phyloP scores from a whole-genome alignment of 2,113 vertebrate species.

The Hyla sarda region DNA sequence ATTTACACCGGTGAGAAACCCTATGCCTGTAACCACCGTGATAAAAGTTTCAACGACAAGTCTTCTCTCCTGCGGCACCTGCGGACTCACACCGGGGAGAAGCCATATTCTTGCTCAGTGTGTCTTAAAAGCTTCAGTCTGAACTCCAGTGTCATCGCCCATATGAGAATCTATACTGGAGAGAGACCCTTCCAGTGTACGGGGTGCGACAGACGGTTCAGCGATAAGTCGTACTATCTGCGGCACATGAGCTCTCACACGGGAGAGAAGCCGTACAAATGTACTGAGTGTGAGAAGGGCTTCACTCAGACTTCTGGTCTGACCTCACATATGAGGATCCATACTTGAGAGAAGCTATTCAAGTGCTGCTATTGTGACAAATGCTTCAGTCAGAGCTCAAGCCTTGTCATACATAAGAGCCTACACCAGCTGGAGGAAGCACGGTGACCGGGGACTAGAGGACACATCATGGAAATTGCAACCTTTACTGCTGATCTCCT shows the following conservation, averaged over 20 bases:
- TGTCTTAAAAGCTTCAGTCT: slow-evolving; percentile 25
- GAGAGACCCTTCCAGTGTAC: slow-evolving; percentile 40
- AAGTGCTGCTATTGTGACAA: slow-evolving; percentile 40
- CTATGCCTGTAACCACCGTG: slow-evolving; percentile 39
- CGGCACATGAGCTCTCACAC: slow-evolving; percentile 29
- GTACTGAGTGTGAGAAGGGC: slow-evolving; percentile 18
- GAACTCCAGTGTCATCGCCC: slow-evolving; percentile 40
- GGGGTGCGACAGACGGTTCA: slow-evolving; percentile 39
- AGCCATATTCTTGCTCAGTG: slow-evolving; percentile 39
- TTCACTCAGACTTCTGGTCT: slow-evolving; percentile 39
- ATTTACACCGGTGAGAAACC: slow-evolving; percentile 44
- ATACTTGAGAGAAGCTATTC: slow-evolving; percentile 40
- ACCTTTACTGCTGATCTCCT: background rate
- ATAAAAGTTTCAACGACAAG: slow-evolving; percentile 47
- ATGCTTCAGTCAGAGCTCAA: slow-evolving; percentile 41
- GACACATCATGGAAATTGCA: background rate
- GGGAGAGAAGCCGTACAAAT: slow-evolving; percentile 28
- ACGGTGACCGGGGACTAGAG: background rate
- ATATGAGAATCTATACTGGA: slow-evolving; percentile 43
- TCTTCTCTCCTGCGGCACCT: slow-evolving; percentile 35
- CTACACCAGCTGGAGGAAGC: slow-evolving; percentile 18
- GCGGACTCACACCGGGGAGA: slow-evolving; percentile 44
- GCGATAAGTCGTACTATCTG: slow-evolving; percentile 35
- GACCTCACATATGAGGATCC: slow-evolving; percentile 37
- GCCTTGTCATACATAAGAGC: slow-evolving; percentile 21